A percentile compares a stretch with the other conserved stretches of the same genome.
Conservation (phyloP, 2,797 vertebrate species). For the Rhinoraja longicauda region DNA sequence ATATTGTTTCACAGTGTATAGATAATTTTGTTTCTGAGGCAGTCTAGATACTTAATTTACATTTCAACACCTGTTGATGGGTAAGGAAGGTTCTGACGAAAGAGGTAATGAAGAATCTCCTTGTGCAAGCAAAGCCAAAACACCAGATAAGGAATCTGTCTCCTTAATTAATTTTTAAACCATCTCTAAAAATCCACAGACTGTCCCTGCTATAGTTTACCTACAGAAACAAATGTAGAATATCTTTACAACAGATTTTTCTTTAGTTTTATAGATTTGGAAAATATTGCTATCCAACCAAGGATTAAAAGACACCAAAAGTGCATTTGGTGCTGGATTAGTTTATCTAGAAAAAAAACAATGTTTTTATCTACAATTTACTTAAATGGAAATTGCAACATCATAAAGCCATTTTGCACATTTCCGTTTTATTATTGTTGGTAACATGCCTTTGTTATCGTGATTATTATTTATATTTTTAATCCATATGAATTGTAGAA, state of each 20-base stretch:
- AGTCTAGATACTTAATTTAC: constrained; percentile 22
- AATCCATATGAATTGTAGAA: neutral
- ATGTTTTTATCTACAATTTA: neutral
- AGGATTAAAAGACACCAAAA: constrained; percentile 2
- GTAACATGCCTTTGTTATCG: neutral
- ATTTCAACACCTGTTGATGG: neutral
- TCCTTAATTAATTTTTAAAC: neutral
- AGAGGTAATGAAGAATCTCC: neutral
- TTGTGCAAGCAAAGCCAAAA: neutral
- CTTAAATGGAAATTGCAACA: constrained; percentile 30
- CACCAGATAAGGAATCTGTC: neutral
- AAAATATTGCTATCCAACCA: neutral
- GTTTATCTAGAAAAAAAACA: neutral
- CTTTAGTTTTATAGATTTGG: neutral
- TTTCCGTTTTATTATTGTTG: constrained; percentile 13
- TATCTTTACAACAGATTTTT: neutral
- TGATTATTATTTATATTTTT: constrained; percentile 36
- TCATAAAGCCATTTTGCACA: constrained; percentile 28
- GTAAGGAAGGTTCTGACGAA: neutral
- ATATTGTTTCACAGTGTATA: constrained; percentile 22
- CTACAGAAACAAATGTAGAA: neutral
- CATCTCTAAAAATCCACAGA: neutral
- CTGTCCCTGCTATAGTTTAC: neutral
- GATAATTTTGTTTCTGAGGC: constrained; percentile 12
- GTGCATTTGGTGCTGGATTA: constrained; percentile 20